phyloP scores from a whole-genome alignment of 2,797 vertebrate genomes.

The Chaunax sp. region DNA sequence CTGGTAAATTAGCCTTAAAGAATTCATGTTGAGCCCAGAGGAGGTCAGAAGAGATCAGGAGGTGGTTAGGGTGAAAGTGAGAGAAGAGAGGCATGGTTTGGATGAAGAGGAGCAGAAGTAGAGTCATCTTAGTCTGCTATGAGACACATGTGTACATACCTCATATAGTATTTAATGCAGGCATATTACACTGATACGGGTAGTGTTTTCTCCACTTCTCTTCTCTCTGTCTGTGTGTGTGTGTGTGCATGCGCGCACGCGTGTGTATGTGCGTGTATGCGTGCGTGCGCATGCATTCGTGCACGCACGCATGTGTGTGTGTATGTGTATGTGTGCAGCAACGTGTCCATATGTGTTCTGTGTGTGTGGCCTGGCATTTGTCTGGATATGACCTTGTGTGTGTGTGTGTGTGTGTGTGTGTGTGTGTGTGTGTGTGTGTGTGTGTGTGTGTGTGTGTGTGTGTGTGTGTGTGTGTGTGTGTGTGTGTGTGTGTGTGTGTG shows the following conservation, averaged over 20 bases:
- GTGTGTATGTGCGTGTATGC: too few relatives aligned
- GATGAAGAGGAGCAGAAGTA: conserved; percentile 9
- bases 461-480: conserved; percentile 17
- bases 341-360: neutral
- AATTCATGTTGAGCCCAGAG: neutral
- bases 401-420: conserved; percentile 14
- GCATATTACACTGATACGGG: neutral
- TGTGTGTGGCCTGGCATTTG: conserved; percentile 24
- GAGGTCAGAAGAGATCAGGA: conserved; percentile 21
- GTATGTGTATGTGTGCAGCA: too few relatives aligned
- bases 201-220: too few relatives aligned
- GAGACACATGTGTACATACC: neutral
- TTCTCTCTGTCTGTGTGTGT: too few relatives aligned
- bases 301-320: too few relatives aligned
- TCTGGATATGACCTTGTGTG: conserved; percentile 46
- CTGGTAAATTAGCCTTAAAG: neutral
- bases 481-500: conserved; percentile 6
- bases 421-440: conserved; percentile 7
- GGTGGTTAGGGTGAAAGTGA: neutral
- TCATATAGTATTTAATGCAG: neutral
- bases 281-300: too few relatives aligned
- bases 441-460: conserved; percentile 18
- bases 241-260: too few relatives aligned
- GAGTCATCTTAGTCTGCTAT: conserved; percentile 2
- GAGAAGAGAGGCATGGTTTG: neutral